These are phyloP conservation scores for Eucidaris tribuloides DNA, from an alignment of 35 echinoderm and acorn worm genomes.

Conservation along the genomic window DNA sequence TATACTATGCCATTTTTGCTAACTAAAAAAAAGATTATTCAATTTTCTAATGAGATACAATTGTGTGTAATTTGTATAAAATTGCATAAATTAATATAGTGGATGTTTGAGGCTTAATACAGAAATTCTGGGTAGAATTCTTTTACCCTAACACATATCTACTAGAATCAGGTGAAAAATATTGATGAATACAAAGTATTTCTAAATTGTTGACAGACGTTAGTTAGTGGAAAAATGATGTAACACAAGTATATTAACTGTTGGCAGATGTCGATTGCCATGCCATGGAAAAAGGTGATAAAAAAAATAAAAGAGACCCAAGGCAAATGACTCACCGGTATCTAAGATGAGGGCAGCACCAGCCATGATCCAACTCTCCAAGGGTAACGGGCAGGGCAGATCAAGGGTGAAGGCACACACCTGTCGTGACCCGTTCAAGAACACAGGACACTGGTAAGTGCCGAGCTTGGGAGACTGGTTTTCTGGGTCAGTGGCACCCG, in stretches of 20 bases:
- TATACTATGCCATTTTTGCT: no score
- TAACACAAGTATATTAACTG: not conserved
- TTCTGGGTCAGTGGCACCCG: constrained; percentile 6
- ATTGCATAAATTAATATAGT: no score
- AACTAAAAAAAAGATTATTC: no score
- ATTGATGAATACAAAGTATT: not conserved
- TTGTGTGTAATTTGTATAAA: no score
- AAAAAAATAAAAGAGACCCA: not conserved
- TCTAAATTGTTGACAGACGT: no score
- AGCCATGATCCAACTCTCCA: constrained; percentile 66
- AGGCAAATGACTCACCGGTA: constrained; percentile 44
- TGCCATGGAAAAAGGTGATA: not conserved
- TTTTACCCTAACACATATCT: not conserved
- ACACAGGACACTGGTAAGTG: constrained; percentile 73
- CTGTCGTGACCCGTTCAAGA: constrained; percentile 79
- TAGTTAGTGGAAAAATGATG: not conserved
- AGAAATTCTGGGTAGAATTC: not conserved
- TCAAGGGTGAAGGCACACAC: constrained; percentile 75
- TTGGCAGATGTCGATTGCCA: no score
- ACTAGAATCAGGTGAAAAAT: not conserved
- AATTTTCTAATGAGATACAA: no score
- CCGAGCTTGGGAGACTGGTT: not conserved
- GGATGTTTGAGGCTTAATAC: no score
- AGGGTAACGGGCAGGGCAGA: constrained; percentile 53
- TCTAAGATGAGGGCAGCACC: constrained; percentile 80